These are phyloP conservation scores for Catamblyrhynchus diadema DNA, from an alignment of 2,797 vertebrate species.

Conservation along the genomic window DNA sequence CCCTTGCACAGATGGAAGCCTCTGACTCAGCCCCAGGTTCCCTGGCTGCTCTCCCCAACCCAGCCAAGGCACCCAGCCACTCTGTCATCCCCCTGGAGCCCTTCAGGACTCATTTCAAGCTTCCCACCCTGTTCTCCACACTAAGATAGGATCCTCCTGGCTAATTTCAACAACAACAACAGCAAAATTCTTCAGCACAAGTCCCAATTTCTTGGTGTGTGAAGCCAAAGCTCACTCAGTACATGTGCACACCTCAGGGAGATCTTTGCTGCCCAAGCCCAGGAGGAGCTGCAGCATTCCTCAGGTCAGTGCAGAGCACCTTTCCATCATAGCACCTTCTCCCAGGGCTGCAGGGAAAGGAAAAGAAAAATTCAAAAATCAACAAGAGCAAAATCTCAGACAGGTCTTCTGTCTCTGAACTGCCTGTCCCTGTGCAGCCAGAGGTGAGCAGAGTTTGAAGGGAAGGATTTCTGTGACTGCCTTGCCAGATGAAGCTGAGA, in stretches of 20 bases:
- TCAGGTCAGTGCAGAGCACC: neutral
- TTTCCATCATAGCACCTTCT: neutral
- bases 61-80: neutral
- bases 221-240: neutral
- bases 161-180: neutral
- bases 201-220: neutral
- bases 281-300: neutral
- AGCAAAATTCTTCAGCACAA: neutral
- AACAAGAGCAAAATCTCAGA: neutral
- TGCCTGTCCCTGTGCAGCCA: too few species aligned
- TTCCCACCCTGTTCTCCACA: constrained; percentile 30
- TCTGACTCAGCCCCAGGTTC: constrained; percentile 56
- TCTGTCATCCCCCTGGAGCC: constrained; percentile 55
- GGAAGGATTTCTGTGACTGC: neutral
- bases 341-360: neutral
- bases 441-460: neutral
- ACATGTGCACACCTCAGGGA: neutral
- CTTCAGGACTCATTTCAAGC: neutral
- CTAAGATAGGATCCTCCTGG: neutral
- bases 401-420: neutral
- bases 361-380: neutral
- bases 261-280: neutral
- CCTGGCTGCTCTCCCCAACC: constrained; percentile 3
- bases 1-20: constrained; percentile 60
- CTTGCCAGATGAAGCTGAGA: neutral